Evolutionary conservation across 35 echinoderm and acorn worm genomes (phyloP), one percentile per base, ranked within the genome.

Genomic region (Anneissia japonica): DNA sequence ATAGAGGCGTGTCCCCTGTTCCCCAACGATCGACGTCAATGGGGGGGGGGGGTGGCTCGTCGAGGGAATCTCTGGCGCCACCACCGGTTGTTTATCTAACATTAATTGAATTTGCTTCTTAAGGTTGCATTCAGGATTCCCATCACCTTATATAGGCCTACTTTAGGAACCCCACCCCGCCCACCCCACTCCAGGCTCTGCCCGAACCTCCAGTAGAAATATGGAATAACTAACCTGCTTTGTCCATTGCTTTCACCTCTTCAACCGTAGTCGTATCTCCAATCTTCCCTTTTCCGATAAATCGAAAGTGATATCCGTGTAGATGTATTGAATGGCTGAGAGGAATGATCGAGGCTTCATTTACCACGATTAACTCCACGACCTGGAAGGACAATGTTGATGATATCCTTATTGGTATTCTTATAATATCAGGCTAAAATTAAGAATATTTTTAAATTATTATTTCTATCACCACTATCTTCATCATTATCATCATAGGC

Each of bases 251-350:
- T 31, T 32, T 85, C 3, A 93, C 87, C 30, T 89, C 87, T 12
- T 93, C 83, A 17, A 85, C 37, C 16, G 86, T 43, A 0, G 87
- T 76, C 17, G 17, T 37, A 14, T 89, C 82, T 21, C 81, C 82
- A 21, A 85, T 37, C 75, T 85, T 80, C 26, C 37, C 82, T 31
- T 72, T 56, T 6, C 86, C 91, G 13, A 93, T 37, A 9, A 93
- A 81, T 36, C 83, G 38, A 39, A 89, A 93, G 14, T 35, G 40
- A 64, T 84, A 73, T 6, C 91, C 91, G 78, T 93, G 91, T 13
- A 93, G 31, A 55, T 93, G 91, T 87, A 93, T 93, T 10, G 87
- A 76, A 56, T 93, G 91, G 39, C 72, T 89, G 19, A 74, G 17
- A 38, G 73, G 17, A 32, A 74, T 39, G 74, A 43, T n/a, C 29